Percentiles rank a stretch among this genome's conserved stretches.
Conservation (phyloP, 2,888 invertebrate genomes). For the Diarsia rubi region DNA sequence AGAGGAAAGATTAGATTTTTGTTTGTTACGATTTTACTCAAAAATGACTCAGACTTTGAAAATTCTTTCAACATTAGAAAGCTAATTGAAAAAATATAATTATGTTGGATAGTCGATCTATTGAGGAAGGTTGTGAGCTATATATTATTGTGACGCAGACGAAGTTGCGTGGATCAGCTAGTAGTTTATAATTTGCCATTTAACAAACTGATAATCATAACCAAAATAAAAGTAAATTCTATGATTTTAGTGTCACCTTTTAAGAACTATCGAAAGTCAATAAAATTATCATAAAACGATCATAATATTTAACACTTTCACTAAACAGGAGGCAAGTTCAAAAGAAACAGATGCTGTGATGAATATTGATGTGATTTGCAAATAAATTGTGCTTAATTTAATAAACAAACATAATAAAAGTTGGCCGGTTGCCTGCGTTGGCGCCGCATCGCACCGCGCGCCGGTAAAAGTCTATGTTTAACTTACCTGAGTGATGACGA, state of each 20-base stretch:
- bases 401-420: constrained; percentile 37
- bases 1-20: too few species aligned
- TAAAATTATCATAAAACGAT: constrained; percentile 69
- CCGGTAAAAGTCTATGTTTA: constrained; percentile 11
- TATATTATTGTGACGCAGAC: too few species aligned
- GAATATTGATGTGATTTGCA: constrained; percentile 35
- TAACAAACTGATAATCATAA: constrained; percentile 2
- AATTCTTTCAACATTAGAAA: too few species aligned
- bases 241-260: constrained; percentile 28
- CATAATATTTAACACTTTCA: constrained; percentile 68
- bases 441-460: constrained; percentile 15
- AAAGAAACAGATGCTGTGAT: constrained; percentile 35
- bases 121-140: too few species aligned
- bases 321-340: constrained; percentile 65
- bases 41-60: too few species aligned
- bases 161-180: too few species aligned
- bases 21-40: too few species aligned
- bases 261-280: constrained; percentile 62
- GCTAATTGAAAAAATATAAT: too few species aligned
- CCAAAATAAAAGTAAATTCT: constrained; percentile 10
- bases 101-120: too few species aligned
- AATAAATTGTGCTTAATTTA: constrained; percentile 26
- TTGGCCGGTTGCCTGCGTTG: constrained; percentile 1
- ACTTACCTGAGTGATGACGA: not conserved
- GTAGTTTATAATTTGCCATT: not conserved